Evolutionary conservation across 2,113 vertebrate genomes (phyloP).

Genomic region (Oncorhynchus masou): DNA sequence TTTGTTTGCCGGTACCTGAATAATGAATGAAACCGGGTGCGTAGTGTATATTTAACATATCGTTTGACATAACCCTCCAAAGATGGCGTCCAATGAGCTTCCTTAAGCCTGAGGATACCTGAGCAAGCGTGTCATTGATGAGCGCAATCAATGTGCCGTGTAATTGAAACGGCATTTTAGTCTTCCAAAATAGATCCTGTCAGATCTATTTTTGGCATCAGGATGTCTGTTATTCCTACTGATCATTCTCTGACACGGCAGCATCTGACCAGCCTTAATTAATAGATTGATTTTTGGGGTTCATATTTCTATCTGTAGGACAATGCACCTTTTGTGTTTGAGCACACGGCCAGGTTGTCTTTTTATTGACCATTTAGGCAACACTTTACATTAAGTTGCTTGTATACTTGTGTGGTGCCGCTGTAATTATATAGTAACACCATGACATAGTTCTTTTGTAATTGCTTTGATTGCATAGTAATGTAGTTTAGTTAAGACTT

Average conservation of each 20-base stretch:
- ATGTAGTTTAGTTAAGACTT: too few species aligned
- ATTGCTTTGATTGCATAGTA: too few species aligned
- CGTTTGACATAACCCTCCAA: constrained; percentile 59
- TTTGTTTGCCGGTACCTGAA: constrained; percentile 54
- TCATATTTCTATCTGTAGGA: not conserved
- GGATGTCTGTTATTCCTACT: constrained; percentile 60
- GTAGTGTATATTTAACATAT: constrained; percentile 67
- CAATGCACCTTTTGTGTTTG: not conserved
- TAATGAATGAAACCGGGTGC: constrained; percentile 57
- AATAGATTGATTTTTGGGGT: not conserved
- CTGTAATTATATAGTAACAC: too few species aligned
- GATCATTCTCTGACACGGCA: constrained; percentile 55
- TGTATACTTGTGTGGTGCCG: too few species aligned
- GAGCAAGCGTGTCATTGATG: constrained; percentile 61
- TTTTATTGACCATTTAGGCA: not conserved
- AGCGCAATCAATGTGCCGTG: constrained; percentile 69
- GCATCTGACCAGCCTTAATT: constrained; percentile 45
- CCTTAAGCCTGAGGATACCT: constrained; percentile 66
- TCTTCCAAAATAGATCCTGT: constrained; percentile 68
- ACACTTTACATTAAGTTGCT: too few species aligned
- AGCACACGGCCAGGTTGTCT: too few species aligned
- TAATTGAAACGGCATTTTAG: constrained; percentile 69
- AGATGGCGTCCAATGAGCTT: constrained; percentile 70
- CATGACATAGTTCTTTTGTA: too few species aligned
- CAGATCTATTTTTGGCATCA: constrained; percentile 67